Evolutionary conservation across 2,113 vertebrate genomes (phyloP).

Genomic region (Bothrops jararaca): DNA sequence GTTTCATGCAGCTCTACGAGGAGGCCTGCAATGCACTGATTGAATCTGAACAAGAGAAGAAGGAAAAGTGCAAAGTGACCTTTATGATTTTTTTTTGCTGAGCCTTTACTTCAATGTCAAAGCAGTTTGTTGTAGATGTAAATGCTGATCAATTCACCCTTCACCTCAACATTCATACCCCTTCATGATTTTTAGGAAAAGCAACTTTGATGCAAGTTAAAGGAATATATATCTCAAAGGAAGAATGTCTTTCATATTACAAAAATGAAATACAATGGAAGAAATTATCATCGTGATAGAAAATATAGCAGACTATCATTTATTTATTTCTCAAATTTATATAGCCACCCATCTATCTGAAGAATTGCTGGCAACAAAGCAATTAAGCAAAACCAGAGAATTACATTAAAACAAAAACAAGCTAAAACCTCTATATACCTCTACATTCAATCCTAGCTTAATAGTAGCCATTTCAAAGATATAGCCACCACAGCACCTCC

Average conservation of each 20-base stretch:
- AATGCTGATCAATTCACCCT: slow-evolving; percentile 28
- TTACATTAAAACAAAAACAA: neutral
- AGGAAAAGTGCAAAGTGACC: neutral
- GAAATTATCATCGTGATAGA: neutral
- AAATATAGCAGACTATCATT: neutral
- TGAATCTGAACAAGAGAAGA: neutral
- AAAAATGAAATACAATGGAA: slow-evolving; percentile 7
- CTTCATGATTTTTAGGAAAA: neutral
- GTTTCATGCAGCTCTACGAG: neutral
- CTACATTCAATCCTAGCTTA: neutral
- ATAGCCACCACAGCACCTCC: neutral
- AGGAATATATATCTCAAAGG: neutral
- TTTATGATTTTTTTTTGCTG: neutral
- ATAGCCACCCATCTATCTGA: neutral
- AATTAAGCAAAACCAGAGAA: neutral
- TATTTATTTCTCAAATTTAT: neutral
- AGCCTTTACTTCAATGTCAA: slow-evolving; percentile 15
- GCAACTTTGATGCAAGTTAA: slow-evolving; percentile 20
- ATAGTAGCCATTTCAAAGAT: neutral
- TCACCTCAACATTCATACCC: slow-evolving; percentile 11
- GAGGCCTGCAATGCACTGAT: neutral
- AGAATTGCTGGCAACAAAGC: neutral
- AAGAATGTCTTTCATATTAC: slow-evolving; percentile 17
- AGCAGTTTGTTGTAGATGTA: neutral
- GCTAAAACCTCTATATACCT: neutral